Base-by-base conservation (phyloP, 2,888 invertebrate genomes). In the Aromia moschata region DNA sequence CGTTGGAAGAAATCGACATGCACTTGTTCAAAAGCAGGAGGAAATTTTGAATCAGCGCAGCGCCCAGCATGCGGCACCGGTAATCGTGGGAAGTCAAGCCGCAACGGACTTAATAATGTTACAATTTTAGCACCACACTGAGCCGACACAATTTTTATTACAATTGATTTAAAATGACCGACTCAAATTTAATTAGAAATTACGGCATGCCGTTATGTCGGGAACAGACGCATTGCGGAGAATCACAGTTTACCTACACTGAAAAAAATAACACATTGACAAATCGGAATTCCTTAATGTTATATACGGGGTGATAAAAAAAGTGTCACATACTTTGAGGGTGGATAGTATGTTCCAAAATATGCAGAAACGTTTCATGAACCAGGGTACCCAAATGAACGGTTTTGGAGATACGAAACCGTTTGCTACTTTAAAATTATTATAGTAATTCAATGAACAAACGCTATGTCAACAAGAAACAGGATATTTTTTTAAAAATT, bases 71-170 rank as follows among this genome's bases (percentile, higher is more conserved):
- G 44, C 10, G 25, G 25, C 38, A 3, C 25, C 30, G 17, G 37
- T 44, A 57, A 57, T 57, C 57, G 57, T 51, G 57, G 38, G 52
- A 57, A 57, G 52, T 33, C 38, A 12, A 56, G 46, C 15, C 44
- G 52, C 20, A 18, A 30, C 45, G 25, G 41, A 57, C 16, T 44
- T 41, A 51, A 56, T 49, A 57, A 57, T 44, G 57, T 51, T 57
- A 51, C 41, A 57, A 57, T 57, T 57, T 44, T 52, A 51, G 57
- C 51, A 57, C 20, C 57, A 57, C 44, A 57, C 57, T 57, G 57
- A 43, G 57, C 37, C 36, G 36, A 56, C 49, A 56, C 17, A 49
- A 38, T 52, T 52, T 52, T 52, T 41, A 41, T 17, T 40, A 41
- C 40, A 41, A 52, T 41, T 52, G 52, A 52, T 41, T 52, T 52